Conservation (phyloP, 1,140 invertebrate genomes). For the Drosophila littoralis region DNA sequence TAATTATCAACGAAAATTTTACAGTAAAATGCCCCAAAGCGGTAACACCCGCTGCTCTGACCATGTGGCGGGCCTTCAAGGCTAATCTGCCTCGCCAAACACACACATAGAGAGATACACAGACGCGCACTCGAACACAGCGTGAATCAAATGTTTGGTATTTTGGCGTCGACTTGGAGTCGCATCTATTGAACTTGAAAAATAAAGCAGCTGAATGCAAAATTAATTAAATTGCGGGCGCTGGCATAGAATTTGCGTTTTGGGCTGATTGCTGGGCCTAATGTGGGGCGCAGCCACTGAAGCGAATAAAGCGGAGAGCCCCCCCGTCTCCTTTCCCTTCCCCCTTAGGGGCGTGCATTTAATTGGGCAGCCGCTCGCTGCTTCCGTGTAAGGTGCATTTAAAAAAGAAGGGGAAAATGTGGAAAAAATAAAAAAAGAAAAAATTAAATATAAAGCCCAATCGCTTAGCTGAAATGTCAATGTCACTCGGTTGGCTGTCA, state of each 20-base stretch:
- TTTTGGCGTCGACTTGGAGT: conserved; percentile 15
- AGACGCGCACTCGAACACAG: background rate
- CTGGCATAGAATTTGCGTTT: conserved; percentile 18
- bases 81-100: conserved; percentile 11
- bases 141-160: conserved; percentile 6
- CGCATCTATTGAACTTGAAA: conserved; percentile 42
- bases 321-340: background rate
- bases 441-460: conserved; percentile 36
- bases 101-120: background rate
- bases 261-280: background rate
- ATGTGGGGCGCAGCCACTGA: conserved; percentile 35
- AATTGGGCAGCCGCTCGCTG: conserved; percentile 44
- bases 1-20: conserved; percentile 52
- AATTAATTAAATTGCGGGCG: conserved; percentile 48
- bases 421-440: conserved; percentile 10
- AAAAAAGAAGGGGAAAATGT: conserved; percentile 24
- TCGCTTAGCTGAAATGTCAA: conserved; percentile 76
- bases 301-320: conserved; percentile 47
- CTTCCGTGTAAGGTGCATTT: conserved; percentile 73
- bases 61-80: background rate
- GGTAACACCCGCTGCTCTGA: background rate
- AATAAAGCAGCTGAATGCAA: conserved; percentile 33
- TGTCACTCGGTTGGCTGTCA: conserved; percentile 53
- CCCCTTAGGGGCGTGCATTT: conserved; percentile 37
- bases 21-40: background rate